Conservation (phyloP, 1,140 invertebrate genomes). For the Bombus waltoni region DNA sequence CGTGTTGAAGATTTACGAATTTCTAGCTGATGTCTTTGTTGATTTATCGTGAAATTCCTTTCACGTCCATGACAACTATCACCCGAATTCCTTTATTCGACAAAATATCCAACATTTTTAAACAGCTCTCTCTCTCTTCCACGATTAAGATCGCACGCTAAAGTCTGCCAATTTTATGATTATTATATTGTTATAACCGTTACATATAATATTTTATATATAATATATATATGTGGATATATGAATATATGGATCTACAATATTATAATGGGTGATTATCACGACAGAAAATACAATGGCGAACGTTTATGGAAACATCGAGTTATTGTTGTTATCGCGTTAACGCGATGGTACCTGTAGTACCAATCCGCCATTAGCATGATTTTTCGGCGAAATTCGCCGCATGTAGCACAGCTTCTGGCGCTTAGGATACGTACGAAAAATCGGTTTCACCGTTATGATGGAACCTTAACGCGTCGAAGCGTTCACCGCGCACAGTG, state of each 20-base stretch:
- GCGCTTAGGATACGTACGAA: constrained; percentile 1
- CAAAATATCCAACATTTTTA: too few species aligned
- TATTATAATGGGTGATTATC: too few species aligned
- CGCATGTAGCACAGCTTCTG: constrained; percentile 18
- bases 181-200: too few species aligned
- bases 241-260: too few species aligned
- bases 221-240: too few species aligned
- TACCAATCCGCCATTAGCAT: constrained; percentile 30
- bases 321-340: constrained; percentile 52
- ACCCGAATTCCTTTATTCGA: background rate
- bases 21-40: background rate
- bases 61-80: background rate
- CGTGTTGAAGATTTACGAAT: too few species aligned
- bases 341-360: background rate
- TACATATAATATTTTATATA: too few species aligned
- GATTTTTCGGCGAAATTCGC: constrained; percentile 40
- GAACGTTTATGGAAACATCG: constrained; percentile 27
- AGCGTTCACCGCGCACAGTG: background rate
- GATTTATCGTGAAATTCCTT: background rate
- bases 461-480: background rate
- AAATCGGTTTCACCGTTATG: constrained; percentile 31
- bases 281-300: too few species aligned
- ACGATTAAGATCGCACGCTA: too few species aligned
- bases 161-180: too few species aligned
- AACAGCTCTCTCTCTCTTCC: too few species aligned